Conservation (phyloP, 2,888 invertebrate genomes). For the Cryptus armator region DNA sequence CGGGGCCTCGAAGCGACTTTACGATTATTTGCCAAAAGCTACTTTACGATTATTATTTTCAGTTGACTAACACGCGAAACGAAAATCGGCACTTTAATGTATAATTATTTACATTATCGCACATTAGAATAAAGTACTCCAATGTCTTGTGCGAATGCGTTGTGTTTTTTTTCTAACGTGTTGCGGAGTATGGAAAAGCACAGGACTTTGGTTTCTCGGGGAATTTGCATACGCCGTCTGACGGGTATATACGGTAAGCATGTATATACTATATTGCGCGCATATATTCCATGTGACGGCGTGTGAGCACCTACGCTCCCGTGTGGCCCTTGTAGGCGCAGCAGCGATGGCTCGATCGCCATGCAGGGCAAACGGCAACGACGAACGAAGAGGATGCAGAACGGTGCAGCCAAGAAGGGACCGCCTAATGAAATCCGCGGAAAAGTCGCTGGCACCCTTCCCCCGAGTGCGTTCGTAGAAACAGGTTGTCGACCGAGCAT, state of each 20-base stretch:
- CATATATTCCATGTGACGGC: conserved; percentile 4
- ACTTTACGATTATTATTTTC: no score
- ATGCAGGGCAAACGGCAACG: conserved; percentile 25
- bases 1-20: no score
- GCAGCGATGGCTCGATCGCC: conserved; percentile 12
- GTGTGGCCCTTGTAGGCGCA: conserved; percentile 33
- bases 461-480: conserved; percentile 12
- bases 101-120: neutral
- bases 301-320: conserved; percentile 54
- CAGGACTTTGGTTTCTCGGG: neutral
- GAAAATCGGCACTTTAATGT: no score
- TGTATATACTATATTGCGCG: conserved; percentile 29
- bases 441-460: conserved; percentile 57
- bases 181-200: no score
- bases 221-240: conserved; percentile 2
- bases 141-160: neutral
- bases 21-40: no score
- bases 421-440: conserved; percentile 57
- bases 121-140: conserved; percentile 31
- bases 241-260: conserved; percentile 17
- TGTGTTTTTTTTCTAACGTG: neutral
- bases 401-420: conserved; percentile 39
- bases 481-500: conserved; percentile 59
- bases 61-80: no score
- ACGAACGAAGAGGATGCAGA: conserved; percentile 6